Base-by-base conservation (phyloP, 2,113 vertebrate species). In the Microcebus lehilahytsara region DNA sequence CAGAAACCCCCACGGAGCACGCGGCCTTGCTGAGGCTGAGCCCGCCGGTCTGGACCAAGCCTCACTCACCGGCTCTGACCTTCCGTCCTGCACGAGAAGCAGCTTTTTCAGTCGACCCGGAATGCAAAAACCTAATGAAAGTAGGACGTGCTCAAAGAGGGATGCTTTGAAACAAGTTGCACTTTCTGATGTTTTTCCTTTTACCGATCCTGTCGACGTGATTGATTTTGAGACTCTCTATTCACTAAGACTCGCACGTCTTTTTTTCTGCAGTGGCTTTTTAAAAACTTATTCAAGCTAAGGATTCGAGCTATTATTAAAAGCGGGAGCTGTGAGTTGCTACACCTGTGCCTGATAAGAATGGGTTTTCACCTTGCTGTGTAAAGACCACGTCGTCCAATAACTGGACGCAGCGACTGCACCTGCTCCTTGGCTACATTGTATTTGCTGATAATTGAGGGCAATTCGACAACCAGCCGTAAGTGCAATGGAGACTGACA, bases 1-100 rank as follows among this genome's bases (percentile, higher is more conserved):
- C 10, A 20, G 25, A 8, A 17, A 25, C 0, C 58, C 34, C 46
- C 0, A 19, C 0, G 69, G 3, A 40, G 7, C 8, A 0, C 1
- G 0, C 16, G 32, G 17, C 40, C 32, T 30, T 22, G 2, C 7
- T 30, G 11, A 40, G 0, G 2, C 32, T 3, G 1, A 4, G 13
- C 0, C 13, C 20, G 9, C 87, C 6, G 60, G 6, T 9, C 51
- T 60, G 27, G 3, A 6, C 13, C 11, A 4, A 6, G 12, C 1
- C 3, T 12, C 79, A 8, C 42, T 49, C 37, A 11, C 30, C 0
- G 2, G 5, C 60, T 22, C 58, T 8, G 3, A 23, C 53, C 53
- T 37, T 53, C 27, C 0, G 13, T 9, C 46, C 71, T 22, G 37
- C 80, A 10, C 5, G 40, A 32, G 66, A 74, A 40, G 17, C 11